phyloP scores from a whole-genome alignment of 2,113 vertebrate genomes.

The Apteryx mantelli region DNA sequence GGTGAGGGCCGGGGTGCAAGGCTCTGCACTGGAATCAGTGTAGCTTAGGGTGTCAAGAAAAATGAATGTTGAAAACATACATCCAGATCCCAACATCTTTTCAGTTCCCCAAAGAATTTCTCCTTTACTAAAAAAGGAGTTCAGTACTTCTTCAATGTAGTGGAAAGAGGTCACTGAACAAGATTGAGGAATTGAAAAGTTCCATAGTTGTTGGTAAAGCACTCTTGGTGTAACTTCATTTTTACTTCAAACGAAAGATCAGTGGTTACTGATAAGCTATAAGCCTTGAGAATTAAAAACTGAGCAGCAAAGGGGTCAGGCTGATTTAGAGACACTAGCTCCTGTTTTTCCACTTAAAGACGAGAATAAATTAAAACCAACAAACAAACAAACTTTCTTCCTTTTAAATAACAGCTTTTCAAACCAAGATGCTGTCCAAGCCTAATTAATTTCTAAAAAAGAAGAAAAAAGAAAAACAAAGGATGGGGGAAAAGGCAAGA shows the following conservation, averaged over 20 bases:
- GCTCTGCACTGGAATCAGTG: background rate
- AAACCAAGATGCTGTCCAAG: background rate
- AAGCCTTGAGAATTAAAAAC: background rate
- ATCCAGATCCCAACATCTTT: background rate
- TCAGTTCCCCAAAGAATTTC: background rate
- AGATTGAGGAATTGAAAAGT: background rate
- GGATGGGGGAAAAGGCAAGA: background rate
- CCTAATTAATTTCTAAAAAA: background rate
- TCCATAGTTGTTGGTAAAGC: background rate
- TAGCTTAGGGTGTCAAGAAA: background rate
- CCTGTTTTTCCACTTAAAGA: background rate
- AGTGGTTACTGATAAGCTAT: background rate
- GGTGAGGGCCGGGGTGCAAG: background rate
- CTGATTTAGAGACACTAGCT: background rate
- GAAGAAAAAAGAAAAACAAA: background rate
- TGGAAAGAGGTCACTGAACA: background rate
- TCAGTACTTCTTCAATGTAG: background rate
- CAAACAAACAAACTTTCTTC: background rate
- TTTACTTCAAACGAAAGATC: background rate
- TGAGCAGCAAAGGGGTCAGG: background rate
- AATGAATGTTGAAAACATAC: background rate
- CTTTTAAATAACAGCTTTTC: background rate
- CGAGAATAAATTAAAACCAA: background rate
- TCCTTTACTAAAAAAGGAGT: background rate
- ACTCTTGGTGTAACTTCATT: background rate